A percentile compares a stretch with the other conserved stretches of the same genome.
Evolutionary conservation across 2,797 vertebrate species (phyloP).

Genomic region (Gadopsis marmoratus): DNA sequence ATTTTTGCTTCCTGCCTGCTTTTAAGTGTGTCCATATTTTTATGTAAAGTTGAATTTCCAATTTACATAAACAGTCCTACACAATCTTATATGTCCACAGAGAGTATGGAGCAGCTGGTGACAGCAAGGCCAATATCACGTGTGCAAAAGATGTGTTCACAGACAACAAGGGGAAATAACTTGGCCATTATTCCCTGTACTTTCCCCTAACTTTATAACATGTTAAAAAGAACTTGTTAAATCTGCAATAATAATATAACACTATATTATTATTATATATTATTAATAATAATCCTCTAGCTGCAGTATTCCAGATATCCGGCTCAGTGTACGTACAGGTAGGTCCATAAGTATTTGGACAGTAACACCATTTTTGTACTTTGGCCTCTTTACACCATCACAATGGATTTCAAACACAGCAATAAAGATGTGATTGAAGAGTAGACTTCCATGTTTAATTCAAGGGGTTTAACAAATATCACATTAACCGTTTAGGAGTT

Average conservation of each 20-base stretch:
- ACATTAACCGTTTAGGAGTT: too few species aligned
- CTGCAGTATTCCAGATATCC: not conserved
- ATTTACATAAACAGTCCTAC: not conserved
- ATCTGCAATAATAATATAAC: not conserved
- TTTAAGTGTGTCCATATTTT: not conserved
- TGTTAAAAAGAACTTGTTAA: not conserved
- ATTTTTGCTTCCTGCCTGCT: constrained; percentile 4
- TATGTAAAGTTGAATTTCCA: not conserved
- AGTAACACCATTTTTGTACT: too few species aligned
- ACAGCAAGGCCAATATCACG: not conserved
- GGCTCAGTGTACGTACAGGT: too few species aligned
- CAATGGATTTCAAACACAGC: too few species aligned
- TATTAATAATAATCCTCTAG: not conserved
- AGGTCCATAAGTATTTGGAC: too few species aligned
- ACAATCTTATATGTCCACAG: not conserved
- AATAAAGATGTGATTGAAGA: too few species aligned
- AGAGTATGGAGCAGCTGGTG: not conserved
- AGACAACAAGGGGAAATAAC: constrained; percentile 1
- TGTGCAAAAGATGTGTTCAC: not conserved
- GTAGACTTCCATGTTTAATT: too few species aligned
- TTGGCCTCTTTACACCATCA: too few species aligned
- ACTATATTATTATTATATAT: too few species aligned
- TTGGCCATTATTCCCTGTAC: not conserved
- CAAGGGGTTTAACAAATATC: too few species aligned
- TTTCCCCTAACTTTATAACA: not conserved